phyloP scores from a whole-genome alignment of 2,888 invertebrate species.

The Hybos culiciformis region DNA sequence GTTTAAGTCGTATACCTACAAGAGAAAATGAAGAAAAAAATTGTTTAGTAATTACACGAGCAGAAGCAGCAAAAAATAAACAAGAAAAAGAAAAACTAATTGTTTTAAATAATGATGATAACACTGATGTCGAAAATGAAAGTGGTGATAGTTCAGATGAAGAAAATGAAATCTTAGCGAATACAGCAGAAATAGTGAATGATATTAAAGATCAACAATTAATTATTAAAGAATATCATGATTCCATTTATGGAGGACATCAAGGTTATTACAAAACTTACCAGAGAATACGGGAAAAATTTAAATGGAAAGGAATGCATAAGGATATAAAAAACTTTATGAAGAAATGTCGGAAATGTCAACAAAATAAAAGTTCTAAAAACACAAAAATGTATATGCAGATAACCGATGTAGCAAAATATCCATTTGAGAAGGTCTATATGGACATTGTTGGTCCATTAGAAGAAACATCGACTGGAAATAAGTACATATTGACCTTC shows the following conservation, averaged over 20 bases:
- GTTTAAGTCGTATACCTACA: not conserved
- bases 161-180: no score
- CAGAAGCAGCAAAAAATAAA: no score
- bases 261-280: not conserved
- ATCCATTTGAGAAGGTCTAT: conserved; percentile 7
- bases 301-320: not conserved
- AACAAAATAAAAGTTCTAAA: no score
- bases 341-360: conserved; percentile 1
- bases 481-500: conserved; percentile 1
- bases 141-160: no score
- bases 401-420: conserved; percentile 2
- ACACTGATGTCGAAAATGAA: no score
- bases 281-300: not conserved
- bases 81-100: no score
- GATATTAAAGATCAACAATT: no score
- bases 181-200: no score
- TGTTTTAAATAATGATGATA: no score
- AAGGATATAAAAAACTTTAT: conserved; percentile 2
- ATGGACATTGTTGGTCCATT: conserved; percentile 6
- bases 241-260: not conserved
- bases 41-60: no score
- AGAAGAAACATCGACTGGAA: not conserved
- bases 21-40: no score
- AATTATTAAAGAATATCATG: not conserved
- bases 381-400: no score